These are phyloP conservation scores for Mobula hypostoma DNA, from an alignment of 2,113 vertebrate species.

Conservation along the genomic window DNA sequence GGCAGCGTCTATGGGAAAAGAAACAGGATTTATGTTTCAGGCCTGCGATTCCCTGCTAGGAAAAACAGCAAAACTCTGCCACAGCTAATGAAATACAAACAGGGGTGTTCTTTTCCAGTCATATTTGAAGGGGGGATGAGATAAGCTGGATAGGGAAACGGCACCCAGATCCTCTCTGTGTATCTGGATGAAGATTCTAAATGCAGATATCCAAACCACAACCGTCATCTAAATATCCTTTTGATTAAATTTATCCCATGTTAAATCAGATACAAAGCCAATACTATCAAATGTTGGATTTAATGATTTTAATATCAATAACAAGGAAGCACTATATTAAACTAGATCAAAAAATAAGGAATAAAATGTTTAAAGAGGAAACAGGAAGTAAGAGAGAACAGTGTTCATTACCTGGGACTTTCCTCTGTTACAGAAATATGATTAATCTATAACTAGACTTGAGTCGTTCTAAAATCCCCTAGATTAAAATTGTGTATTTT, in stretches of 20 bases:
- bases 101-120: not conserved
- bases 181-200: not conserved
- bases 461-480: slow-evolving; percentile 20
- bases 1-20: too few species aligned
- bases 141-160: not conserved
- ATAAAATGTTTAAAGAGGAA: not conserved
- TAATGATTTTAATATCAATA: not conserved
- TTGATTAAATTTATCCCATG: not conserved
- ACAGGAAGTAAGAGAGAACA: not conserved
- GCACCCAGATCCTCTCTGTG: not conserved
- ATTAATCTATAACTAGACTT: not conserved
- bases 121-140: not conserved
- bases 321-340: not conserved
- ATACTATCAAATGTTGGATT: not conserved
- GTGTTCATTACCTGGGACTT: slow-evolving; percentile 5
- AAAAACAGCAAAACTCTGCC: too few species aligned
- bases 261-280: not conserved
- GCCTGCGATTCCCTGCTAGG: too few species aligned
- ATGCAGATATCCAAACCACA: too few species aligned
- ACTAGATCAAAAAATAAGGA: not conserved
- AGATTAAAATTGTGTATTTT: not conserved
- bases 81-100: too few species aligned
- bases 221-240: not conserved
- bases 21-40: too few species aligned
- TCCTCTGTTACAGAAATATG: slow-evolving; percentile 13